Evolutionary conservation across 2,888 invertebrate species (phyloP).

Genomic region (Noctua janthina): DNA sequence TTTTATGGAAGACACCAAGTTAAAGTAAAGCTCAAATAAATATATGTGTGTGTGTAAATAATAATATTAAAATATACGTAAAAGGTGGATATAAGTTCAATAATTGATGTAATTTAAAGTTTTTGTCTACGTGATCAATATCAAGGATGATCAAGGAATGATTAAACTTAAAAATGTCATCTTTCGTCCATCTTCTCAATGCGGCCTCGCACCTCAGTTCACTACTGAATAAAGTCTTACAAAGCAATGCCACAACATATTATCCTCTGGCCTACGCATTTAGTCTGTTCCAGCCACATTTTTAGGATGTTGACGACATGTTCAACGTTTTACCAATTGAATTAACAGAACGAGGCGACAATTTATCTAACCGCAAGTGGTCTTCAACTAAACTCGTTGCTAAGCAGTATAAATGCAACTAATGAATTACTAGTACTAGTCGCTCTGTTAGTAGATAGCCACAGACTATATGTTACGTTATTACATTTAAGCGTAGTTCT

Average conservation of each 20-base stretch:
- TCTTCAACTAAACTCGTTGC: not conserved
- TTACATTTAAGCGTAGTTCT: too few species aligned
- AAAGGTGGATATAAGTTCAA: too few species aligned
- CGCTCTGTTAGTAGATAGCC: not conserved
- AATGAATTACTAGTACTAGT: conserved; percentile 15
- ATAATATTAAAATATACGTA: too few species aligned
- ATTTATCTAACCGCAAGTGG: not conserved
- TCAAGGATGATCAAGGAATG: too few species aligned
- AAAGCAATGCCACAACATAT: not conserved
- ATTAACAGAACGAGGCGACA: not conserved
- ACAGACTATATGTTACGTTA: conserved; percentile 5
- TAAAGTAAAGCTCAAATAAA: too few species aligned
- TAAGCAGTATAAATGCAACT: conserved; percentile 7
- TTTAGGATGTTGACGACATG: too few species aligned
- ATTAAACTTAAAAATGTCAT: too few species aligned
- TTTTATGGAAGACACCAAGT: too few species aligned
- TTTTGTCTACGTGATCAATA: too few species aligned
- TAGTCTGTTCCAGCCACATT: not conserved
- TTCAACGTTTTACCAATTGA: not conserved
- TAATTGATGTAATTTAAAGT: too few species aligned
- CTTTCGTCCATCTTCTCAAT: too few species aligned
- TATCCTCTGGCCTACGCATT: not conserved
- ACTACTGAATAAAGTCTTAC: not conserved
- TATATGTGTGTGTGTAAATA: too few species aligned
- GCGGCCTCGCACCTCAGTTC: not conserved